These are phyloP conservation scores for Agriopis aurantiaria DNA, from an alignment of 2,888 invertebrate genomes.

Conservation along the genomic window DNA sequence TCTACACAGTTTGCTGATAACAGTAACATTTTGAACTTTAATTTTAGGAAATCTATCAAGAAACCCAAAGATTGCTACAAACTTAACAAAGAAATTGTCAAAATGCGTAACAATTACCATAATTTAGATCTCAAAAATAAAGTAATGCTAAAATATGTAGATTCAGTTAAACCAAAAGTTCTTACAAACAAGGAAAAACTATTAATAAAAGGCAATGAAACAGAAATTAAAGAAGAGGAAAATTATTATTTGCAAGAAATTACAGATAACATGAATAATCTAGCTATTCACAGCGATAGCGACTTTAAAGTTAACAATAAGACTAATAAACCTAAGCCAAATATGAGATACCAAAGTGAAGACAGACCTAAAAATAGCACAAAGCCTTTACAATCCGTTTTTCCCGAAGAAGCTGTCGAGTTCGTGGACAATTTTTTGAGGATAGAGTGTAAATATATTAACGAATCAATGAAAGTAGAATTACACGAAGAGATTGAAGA, in stretches of 20 bases:
- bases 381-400: not conserved
- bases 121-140: slow-evolving; percentile 68
- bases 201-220: slow-evolving; percentile 50
- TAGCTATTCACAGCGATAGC: slow-evolving; percentile 62
- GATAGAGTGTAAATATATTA: slow-evolving; percentile 52
- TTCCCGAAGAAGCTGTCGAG: slow-evolving; percentile 38
- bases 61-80: slow-evolving; percentile 59
- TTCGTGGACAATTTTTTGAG: slow-evolving; percentile 43
- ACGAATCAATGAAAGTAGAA: slow-evolving; percentile 32
- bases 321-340: slow-evolving; percentile 38
- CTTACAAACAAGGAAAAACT: slow-evolving; percentile 45
- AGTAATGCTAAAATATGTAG: slow-evolving; percentile 59
- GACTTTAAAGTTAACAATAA: slow-evolving; percentile 66
- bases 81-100: slow-evolving; percentile 67
- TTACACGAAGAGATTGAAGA: slow-evolving; percentile 33
- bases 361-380: slow-evolving; percentile 38
- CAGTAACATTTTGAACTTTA: not conserved
- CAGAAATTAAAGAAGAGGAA: slow-evolving; percentile 52
- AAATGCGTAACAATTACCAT: slow-evolving; percentile 66
- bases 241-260: slow-evolving; percentile 54
- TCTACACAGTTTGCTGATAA: too few species aligned
- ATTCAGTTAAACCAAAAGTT: slow-evolving; percentile 49
- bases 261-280: slow-evolving; percentile 54
- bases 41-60: slow-evolving; percentile 63
- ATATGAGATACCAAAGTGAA: slow-evolving; percentile 40